Evolutionary conservation across 2,888 invertebrate species (phyloP), one percentile per base, ranked within the genome.

Genomic region (Gibbula magus): DNA sequence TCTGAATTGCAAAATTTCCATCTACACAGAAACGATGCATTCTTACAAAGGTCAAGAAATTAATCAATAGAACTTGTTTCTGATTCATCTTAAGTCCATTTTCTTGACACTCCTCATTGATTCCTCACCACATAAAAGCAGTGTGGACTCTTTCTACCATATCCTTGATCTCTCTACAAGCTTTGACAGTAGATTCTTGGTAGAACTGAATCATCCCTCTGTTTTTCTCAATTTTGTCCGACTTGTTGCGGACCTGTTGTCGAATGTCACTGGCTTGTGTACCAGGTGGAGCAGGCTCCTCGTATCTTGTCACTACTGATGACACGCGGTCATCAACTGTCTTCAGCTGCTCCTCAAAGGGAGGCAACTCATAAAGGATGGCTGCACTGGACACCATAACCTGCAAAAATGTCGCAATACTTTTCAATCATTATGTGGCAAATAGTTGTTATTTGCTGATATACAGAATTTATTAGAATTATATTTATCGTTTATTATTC

Each of bases 101-200:
- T 10, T 10, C 45, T 45, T 13, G 13, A 10, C 1, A 45, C 3
- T n/a, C 20, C 22, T 32, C n/a, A 18, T 13, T 39, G 39, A 16
- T 22, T n/a, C 20, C 39, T 81, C 78, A 87, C 89, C 89, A 89
- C 22, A 85, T 82, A 74, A 87, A 85, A 61, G 87, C 86, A 78
- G 87, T 86, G 75, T 85, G 84, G 8, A 87, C 87, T 81, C 88
- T 88, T 67, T 83, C 85, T 54, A 83, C 81, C 1, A 86, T 83
- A 1, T 77, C 81, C 35, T 86, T 84, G 25, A 88, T 84, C 56
- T 80, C 81, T 18, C 82, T 73, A 25, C 87, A 67, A 18, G 82
- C 77, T 7, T 86, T 82, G 18, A 80, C 54, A 32, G 85, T 83
- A 66, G 86, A 83, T 51, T 84, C 77, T 45, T 81, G 81, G 8